Percentiles rank a stretch among this genome's conserved stretches.
Conservation (phyloP, 2,113 vertebrate species). For the Microcebus tavaratra region DNA sequence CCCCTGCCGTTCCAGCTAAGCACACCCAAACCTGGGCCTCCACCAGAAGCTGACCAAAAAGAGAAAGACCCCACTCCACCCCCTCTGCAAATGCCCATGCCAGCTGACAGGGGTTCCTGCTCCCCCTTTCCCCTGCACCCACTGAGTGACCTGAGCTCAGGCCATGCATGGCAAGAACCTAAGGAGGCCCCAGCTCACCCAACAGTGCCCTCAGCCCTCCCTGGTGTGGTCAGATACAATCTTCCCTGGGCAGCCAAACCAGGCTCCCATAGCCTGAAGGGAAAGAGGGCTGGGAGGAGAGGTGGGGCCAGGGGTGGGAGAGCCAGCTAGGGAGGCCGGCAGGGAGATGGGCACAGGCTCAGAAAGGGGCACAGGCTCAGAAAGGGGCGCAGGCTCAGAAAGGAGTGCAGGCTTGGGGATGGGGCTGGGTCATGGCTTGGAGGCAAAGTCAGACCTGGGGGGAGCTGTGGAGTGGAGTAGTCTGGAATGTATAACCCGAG, state of each 20-base stretch:
- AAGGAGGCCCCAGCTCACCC: background rate
- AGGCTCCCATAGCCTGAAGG: background rate
- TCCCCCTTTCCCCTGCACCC: background rate
- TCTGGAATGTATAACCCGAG: background rate
- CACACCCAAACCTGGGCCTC: background rate
- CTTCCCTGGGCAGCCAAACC: background rate
- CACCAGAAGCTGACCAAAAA: background rate
- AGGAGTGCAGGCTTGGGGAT: background rate
- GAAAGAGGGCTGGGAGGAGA: background rate
- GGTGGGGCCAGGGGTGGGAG: background rate
- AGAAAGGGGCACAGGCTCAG: background rate
- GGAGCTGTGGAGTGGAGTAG: background rate
- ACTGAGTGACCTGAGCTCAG: background rate
- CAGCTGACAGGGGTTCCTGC: background rate
- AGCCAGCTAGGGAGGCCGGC: background rate
- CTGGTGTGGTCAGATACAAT: background rate
- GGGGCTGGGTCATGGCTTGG: background rate
- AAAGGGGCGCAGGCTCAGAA: background rate
- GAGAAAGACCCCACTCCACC: background rate
- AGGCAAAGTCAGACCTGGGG: background rate
- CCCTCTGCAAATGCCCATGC: background rate
- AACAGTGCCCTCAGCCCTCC: background rate
- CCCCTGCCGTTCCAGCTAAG: background rate
- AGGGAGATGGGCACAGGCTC: background rate
- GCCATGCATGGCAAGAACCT: background rate